Evolutionary conservation across 2,797 vertebrate genomes (phyloP), one percentile per base, ranked within the genome.

Genomic region (Sorex maritimensis): DNA sequence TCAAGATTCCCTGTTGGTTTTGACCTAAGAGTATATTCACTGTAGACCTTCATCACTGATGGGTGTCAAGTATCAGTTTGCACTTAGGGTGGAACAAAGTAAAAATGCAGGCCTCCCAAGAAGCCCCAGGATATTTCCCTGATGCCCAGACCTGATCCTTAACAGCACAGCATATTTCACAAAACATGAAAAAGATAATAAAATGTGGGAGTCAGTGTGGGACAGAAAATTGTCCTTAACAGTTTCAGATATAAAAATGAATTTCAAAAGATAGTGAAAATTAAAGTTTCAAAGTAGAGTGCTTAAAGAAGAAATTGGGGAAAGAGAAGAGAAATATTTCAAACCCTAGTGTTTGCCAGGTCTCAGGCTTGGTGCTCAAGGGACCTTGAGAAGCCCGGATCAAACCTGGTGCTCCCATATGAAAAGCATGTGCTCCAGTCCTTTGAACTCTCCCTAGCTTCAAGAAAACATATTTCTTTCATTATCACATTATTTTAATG

Each of bases 181-280:
- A 89, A 96, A 91, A 96, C 30, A 86, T 84, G 91, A 92, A 91
- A 61, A 68, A 69, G 46, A 91, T 26, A 78, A 81, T 92, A 97
- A 38, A 72, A 94, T 85, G 14, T 6, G 65, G 13, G 28, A 21
- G 10, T 17, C 23, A 21, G 7, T 19, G 6, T 52, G n/a, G 7
- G 11, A 67, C 13, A 86, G 28, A 83, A 90, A 74, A 90, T 2
- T 81, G 17, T 87, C n/a, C 82, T 75, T 86, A 74, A 82, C 10
- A 84, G 81, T 69, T 91, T 92, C 69, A 86, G 80, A 88, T 68
- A 52, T 52, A 52, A 52, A 52, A 52, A 82, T 3, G 12, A 2
- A 86, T 58, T 88, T 94, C 44, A 91, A 81, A 87, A 95, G 38
- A 94, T 69, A 68, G 44, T 75, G 58, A 75, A 93, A 94, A 91